Percentiles rank a stretch among this genome's conserved stretches.
phyloP scores from a whole-genome alignment of 2,113 vertebrate species.

The Macrotus californicus region DNA sequence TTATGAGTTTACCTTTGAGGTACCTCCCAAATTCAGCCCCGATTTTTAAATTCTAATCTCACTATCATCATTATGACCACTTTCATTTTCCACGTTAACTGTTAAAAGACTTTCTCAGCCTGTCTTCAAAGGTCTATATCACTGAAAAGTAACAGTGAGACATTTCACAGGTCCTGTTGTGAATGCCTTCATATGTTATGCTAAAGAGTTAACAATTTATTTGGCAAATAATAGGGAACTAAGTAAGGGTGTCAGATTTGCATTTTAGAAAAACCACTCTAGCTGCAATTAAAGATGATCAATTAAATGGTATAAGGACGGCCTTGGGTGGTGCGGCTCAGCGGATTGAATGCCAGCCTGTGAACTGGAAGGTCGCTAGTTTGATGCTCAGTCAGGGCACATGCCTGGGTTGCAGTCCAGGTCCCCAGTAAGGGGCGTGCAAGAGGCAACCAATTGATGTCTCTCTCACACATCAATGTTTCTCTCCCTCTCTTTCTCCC shows the following conservation, averaged over 20 bases:
- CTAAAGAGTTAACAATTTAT: background rate
- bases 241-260: background rate
- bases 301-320: background rate
- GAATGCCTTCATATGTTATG: background rate
- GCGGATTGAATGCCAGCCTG: too few relatives aligned
- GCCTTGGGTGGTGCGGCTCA: too few relatives aligned
- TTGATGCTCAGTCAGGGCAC: too few relatives aligned
- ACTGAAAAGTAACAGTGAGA: background rate
- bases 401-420: too few relatives aligned
- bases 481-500: too few relatives aligned
- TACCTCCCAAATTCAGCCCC: background rate
- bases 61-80: background rate
- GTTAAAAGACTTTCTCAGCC: background rate
- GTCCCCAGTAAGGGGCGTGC: too few relatives aligned
- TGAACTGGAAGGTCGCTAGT: too few relatives aligned
- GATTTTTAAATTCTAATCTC: background rate
- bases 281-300: background rate
- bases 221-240: background rate
- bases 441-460: too few relatives aligned
- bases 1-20: background rate
- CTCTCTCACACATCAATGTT: too few relatives aligned
- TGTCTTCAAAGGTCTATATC: background rate
- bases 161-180: background rate
- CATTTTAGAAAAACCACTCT: background rate
- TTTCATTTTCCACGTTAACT: background rate